Percentiles rank a stretch among this genome's conserved stretches.
These are phyloP conservation scores for Limnephilus rhombicus DNA, from an alignment of 2,888 invertebrate species.

Conservation along the genomic window DNA sequence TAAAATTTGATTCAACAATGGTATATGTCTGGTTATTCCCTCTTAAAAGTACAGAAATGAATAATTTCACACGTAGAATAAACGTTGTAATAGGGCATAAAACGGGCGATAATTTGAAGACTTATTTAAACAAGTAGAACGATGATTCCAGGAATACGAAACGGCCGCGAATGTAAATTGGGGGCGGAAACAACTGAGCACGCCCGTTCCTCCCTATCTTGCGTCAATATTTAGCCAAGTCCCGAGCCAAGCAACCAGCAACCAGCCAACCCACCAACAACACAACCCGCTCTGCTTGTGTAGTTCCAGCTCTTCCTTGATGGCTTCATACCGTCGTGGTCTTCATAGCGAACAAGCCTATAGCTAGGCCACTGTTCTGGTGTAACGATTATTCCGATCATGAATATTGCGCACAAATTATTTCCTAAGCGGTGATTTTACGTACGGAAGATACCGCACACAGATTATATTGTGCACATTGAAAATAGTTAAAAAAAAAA, in stretches of 20 bases:
- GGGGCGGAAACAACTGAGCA: constrained; percentile 55
- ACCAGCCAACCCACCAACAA: neutral
- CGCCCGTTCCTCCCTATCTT: constrained; percentile 49
- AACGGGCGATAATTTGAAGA: neutral
- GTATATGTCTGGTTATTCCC: no score
- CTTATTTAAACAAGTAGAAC: neutral
- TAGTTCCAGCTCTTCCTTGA: constrained; percentile 31
- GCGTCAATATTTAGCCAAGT: constrained; percentile 53
- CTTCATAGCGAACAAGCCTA: neutral
- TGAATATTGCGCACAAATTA: neutral
- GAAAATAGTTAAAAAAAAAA: no score
- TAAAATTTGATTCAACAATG: no score
- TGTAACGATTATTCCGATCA: neutral
- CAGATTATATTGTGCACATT: no score
- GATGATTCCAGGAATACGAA: neutral
- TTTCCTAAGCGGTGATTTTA: neutral
- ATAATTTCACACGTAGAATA: neutral
- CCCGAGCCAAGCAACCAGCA: neutral
- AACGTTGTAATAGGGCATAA: neutral
- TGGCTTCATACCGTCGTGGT: constrained; percentile 12
- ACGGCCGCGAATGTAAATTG: constrained; percentile 55
- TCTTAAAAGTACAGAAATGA: neutral
- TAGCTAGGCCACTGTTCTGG: neutral
- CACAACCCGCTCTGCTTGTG: constrained; percentile 12
- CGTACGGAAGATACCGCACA: neutral